Evolutionary conservation across 2,888 invertebrate genomes (phyloP), one percentile per base, ranked within the genome.

Genomic region (Prosapia bicincta): DNA sequence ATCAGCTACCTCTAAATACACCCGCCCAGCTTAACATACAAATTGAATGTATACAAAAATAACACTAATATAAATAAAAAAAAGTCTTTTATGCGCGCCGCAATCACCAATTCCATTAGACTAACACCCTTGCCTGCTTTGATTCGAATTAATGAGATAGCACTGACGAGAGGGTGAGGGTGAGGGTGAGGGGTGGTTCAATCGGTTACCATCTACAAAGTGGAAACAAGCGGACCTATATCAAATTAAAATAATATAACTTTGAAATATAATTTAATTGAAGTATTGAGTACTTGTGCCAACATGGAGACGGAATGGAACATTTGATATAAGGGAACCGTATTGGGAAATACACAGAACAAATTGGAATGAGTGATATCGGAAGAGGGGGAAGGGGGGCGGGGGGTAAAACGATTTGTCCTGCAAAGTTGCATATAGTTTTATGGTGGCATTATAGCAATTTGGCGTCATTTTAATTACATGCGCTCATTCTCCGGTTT

Each of bases 21-120:
- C 20, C 10, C 6, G n/a, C 28, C 15, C 26, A 28, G 69, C 69
- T 69, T 69, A 69, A 13, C 69, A 69, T 69, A 69, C 69, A 69
- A 69, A 69, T 69, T 69, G 69, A 69, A 69, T 69, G 69, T 69
- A 69, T 69, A 69, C 69, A 69, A 69, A 69, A 69, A 69, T 69
- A 69, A 30, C 69, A 69, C 69, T 69, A 69, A 69, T 69, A 69
- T 69, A 69, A 69, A 69, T 69, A 69, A 69, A 69, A 32, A 38
- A 70, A 54, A 70, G 38, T 43, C 70, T 70, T 70, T 70, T 70
- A 70, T 70, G 43, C 70, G 70, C 43, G 15, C 38, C 43, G 70
- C 70, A 70, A 70, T 70, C 70, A 70, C 38, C 38, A 70, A 70
- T 70, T 70, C 70, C 70, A 70, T 70, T 70, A 70, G 70, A 38